phyloP scores from a whole-genome alignment of 2,797 vertebrate species.

The Ataeniobius toweri region DNA sequence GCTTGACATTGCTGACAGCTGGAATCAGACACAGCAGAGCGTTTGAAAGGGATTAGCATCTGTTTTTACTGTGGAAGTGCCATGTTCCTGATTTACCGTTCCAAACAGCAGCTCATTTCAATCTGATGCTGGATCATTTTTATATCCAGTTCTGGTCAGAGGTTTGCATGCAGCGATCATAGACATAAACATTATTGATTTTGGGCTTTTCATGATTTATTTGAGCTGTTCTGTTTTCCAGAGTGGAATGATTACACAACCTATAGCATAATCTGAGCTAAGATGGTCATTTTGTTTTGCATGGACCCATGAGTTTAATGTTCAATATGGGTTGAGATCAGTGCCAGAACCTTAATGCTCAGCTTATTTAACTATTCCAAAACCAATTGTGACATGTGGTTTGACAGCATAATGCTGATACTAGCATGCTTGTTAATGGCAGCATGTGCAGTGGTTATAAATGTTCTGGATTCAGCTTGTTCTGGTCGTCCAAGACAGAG shows the following conservation, averaged over 20 bases:
- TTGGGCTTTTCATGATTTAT: background rate
- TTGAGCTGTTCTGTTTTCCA: background rate
- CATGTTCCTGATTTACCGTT: background rate
- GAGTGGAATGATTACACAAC: background rate
- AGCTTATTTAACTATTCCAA: too few relatives aligned
- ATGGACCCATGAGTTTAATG: background rate
- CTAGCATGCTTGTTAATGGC: too few relatives aligned
- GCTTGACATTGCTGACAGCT: conserved; percentile 34
- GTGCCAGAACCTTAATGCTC: background rate
- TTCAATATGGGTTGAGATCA: background rate
- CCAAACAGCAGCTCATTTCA: conserved; percentile 9
- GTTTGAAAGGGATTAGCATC: conserved; percentile 16
- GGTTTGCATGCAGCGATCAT: background rate
- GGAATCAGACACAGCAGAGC: conserved; percentile 24
- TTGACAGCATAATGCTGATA: too few relatives aligned
- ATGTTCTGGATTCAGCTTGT: background rate
- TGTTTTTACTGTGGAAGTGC: conserved; percentile 13
- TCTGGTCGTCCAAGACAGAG: background rate
- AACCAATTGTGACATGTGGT: too few relatives aligned
- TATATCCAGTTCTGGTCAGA: background rate
- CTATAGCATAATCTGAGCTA: background rate
- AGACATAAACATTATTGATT: background rate
- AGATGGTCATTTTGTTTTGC: background rate
- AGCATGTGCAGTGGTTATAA: too few relatives aligned
- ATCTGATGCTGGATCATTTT: background rate